Evolutionary conservation across 2,797 vertebrate genomes (phyloP), one percentile per base, ranked within the genome.

Genomic region (Falco cherrug): DNA sequence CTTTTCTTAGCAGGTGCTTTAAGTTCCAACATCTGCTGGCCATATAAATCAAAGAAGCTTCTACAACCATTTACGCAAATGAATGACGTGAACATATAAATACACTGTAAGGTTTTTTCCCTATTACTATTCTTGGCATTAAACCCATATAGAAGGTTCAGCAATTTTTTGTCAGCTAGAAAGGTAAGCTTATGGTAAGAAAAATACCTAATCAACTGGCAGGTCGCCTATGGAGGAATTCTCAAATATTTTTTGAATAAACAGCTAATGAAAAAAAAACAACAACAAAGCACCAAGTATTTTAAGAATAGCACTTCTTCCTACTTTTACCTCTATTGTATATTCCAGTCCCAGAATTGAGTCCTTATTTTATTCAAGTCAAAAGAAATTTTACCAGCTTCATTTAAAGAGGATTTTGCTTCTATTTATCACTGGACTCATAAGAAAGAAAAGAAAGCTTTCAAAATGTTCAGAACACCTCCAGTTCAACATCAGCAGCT

Each of bases 1-100:
- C 98, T 98, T 98, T 96, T 97, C 98, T 97, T 97, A 98, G 98
- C 98, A 98, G 98, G 98, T 98, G 98, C 95, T 97, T 89, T 87
- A 74, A 80, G 96, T 71, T 95, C 94, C 90, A 97, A 98, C 98
- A 98, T 98, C 98, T 98, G 98, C 97, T 98, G 96, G 85, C 97
- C 96, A 97, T 97, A 98, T 97, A 98, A 98, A 98, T 98, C 95
- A 98, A 97, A 98, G 97, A 95, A 97, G 91, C 84, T 97, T 95
- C 96, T 89, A 96, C 93, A 96, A 96, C 87, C 97, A 59, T 98
- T 97, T 98, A 96, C 91, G 59, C 94, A 97, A 95, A 96, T 93
- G 94, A 97, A 97, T 98, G 97, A 98, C 87, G 94, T 96, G 94
- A 97, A 97, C 84, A 22, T 97, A 97, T 93, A 98, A 98, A 98